Percentiles rank a stretch among this genome's conserved stretches.
Evolutionary conservation across 2,113 vertebrate species (phyloP).

Genomic region (Ibidorhyncha struthersii): DNA sequence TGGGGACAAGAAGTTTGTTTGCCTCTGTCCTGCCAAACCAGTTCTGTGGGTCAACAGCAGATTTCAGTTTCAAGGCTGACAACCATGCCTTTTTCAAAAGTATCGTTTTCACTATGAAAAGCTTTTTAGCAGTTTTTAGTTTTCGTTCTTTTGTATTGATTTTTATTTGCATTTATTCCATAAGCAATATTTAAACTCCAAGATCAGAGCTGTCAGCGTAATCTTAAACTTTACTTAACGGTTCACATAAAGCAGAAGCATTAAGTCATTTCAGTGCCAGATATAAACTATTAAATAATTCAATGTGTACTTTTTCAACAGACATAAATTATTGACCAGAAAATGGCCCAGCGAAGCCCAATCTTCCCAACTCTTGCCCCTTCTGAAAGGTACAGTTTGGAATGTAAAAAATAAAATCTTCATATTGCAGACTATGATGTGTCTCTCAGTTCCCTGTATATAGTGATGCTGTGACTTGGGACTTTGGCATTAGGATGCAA

Average conservation of each 20-base stretch:
- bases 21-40: not conserved
- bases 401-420: not conserved
- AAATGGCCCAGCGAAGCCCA: constrained; percentile 77
- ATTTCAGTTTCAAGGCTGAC: not conserved
- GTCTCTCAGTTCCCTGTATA: not conserved
- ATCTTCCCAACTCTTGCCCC: constrained; percentile 76
- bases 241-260: constrained; percentile 4
- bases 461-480: not conserved
- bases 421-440: not conserved
- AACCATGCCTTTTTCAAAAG: not conserved
- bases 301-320: constrained; percentile 71
- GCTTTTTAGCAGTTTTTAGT: not conserved
- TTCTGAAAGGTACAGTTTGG: constrained; percentile 77
- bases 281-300: constrained; percentile 57
- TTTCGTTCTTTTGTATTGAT: not conserved
- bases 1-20: not conserved
- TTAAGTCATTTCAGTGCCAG: constrained; percentile 15
- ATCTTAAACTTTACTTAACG: not conserved
- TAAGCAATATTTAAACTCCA: not conserved
- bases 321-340: constrained; percentile 75
- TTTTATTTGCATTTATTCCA: not conserved
- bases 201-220: not conserved
- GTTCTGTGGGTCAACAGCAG: not conserved
- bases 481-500: not conserved
- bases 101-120: not conserved